These are phyloP conservation scores for Thalassoma bifasciatum DNA, from an alignment of 2,113 vertebrate species.

Conservation along the genomic window DNA sequence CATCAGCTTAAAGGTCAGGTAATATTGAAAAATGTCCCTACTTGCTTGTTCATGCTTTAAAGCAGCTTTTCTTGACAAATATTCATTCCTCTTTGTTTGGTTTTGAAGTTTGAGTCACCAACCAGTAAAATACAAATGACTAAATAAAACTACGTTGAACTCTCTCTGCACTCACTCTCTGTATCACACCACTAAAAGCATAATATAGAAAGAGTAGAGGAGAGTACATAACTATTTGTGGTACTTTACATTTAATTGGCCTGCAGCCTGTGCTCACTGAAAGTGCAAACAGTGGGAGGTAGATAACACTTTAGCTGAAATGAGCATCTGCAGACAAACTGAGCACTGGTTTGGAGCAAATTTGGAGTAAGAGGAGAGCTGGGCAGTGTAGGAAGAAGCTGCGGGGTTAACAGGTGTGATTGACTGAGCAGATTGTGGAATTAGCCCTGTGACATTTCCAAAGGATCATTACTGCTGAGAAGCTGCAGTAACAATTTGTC, in stretches of 20 bases:
- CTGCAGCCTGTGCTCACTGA: background rate
- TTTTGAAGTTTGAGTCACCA: too few relatives aligned
- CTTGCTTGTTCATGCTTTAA: too few relatives aligned
- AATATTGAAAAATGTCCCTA: too few relatives aligned
- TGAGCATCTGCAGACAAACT: conserved; percentile 13
- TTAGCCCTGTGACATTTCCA: conserved; percentile 36
- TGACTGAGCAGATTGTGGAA: conserved; percentile 40
- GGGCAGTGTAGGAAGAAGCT: background rate
- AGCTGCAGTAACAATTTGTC: conserved; percentile 21
- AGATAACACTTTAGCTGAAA: background rate
- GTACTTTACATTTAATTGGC: background rate
- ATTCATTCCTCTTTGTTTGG: too few relatives aligned
- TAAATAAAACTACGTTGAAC: too few relatives aligned
- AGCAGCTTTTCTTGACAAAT: too few relatives aligned
- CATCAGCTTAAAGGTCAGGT: too few relatives aligned
- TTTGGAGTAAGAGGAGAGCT: conserved; percentile 14
- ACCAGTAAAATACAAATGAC: too few relatives aligned
- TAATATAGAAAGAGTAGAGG: background rate
- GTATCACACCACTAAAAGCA: background rate
- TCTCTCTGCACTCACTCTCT: background rate
- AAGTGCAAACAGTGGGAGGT: background rate
- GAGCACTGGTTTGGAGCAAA: conserved; percentile 25
- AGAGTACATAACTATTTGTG: background rate
- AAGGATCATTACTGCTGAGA: conserved; percentile 36
- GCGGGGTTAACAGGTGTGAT: conserved; percentile 29